Conservation (phyloP, 2,888 invertebrate species). For the Xanthia icteritia region DNA sequence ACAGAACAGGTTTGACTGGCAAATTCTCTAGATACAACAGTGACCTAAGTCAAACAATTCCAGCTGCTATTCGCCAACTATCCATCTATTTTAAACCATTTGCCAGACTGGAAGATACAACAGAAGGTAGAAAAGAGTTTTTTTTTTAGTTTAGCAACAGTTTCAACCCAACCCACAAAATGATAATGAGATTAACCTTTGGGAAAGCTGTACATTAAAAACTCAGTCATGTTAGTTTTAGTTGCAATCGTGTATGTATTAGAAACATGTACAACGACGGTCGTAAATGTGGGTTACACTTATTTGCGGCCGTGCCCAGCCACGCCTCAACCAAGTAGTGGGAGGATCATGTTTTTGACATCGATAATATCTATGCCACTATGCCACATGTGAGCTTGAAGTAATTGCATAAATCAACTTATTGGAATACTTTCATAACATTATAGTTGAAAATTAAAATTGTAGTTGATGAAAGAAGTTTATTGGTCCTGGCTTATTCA, state of each 20-base stretch:
- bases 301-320: slow-evolving; percentile 20
- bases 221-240: neutral
- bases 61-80: neutral
- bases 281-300: slow-evolving; percentile 24
- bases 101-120: neutral
- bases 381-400: slow-evolving; percentile 15
- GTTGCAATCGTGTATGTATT: neutral
- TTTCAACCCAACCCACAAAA: neutral
- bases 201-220: neutral
- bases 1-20: fast-evolving
- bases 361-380: slow-evolving; percentile 42
- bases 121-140: neutral
- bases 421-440: no score
- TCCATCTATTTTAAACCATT: neutral
- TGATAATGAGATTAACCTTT: neutral
- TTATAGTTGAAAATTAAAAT: no score
- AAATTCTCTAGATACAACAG: neutral
- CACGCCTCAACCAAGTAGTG: slow-evolving; percentile 31
- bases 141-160: no score
- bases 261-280: slow-evolving; percentile 3
- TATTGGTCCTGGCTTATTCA: no score
- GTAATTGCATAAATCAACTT: slow-evolving; percentile 11
- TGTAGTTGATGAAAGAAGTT: neutral
- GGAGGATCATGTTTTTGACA: slow-evolving; percentile 30
- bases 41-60: neutral